Percentiles rank a stretch among this genome's conserved stretches.
Conservation (phyloP, 1,140 invertebrate genomes). For the Bradynema listronoti region DNA sequence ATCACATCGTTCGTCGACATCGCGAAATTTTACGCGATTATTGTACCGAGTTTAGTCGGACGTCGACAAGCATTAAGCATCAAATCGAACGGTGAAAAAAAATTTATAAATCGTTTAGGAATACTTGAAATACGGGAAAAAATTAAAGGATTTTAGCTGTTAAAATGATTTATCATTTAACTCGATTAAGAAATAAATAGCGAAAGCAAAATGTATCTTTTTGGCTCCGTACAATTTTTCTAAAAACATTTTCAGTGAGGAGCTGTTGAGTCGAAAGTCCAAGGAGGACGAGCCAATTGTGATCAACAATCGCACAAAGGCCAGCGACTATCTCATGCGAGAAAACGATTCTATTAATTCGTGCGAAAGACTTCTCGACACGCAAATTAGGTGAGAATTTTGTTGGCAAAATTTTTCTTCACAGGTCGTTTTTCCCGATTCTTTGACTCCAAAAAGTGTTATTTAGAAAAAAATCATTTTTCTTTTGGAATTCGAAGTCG, state of each 20-base stretch:
- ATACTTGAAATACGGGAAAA: too few relatives aligned
- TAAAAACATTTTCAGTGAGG: conserved; percentile 42
- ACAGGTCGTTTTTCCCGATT: too few relatives aligned
- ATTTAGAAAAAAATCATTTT: too few relatives aligned
- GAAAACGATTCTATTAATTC: conserved; percentile 42
- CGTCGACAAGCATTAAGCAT: conserved; percentile 22
- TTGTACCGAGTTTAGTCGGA: conserved; percentile 24
- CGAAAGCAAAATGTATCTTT: too few relatives aligned
- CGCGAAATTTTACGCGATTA: conserved; percentile 32
- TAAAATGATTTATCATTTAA: neutral
- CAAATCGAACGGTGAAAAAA: conserved; percentile 22
- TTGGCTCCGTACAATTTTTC: too few relatives aligned
- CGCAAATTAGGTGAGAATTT: too few relatives aligned
- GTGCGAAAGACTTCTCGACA: conserved; percentile 43
- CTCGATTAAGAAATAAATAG: neutral
- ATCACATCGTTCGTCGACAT: conserved; percentile 33
- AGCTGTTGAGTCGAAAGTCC: conserved; percentile 33
- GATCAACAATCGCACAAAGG: conserved; percentile 31
- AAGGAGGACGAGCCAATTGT: conserved; percentile 16
- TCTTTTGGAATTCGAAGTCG: too few relatives aligned
- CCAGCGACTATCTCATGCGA: conserved; percentile 34
- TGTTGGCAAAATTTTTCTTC: too few relatives aligned
- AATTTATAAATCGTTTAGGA: too few relatives aligned
- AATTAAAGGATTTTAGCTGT: too few relatives aligned
- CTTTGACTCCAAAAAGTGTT: too few relatives aligned